Base-by-base conservation (phyloP, 2,888 invertebrate species). In the Phymatocera aterrima region DNA sequence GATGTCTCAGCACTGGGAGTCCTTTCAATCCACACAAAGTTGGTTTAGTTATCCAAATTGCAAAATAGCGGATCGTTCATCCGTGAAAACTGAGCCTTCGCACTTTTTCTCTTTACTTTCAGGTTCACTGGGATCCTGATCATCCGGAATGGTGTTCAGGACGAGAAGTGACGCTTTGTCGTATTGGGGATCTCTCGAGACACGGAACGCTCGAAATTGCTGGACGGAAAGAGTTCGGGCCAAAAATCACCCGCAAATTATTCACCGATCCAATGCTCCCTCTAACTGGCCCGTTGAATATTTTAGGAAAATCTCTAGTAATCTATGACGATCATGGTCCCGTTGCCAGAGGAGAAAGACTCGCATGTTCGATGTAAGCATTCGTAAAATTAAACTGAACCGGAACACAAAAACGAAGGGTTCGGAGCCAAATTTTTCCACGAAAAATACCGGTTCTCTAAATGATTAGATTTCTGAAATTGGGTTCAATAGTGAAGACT, bases 311-410 rank as follows among this genome's bases (percentile, higher is more conserved):
- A 88, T 96, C 98, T 6, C 91, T 98, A 43, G 96, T 97, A 1
- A 93, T 98, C 70, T 97, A 96, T 86, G 97, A 97, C 87, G 97
- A 97, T 87, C 94, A 95, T 87, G 97, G 97, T 0, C 97, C 97
- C 0, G 94, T 95, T 80, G 97, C 97, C 0, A 91, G 98, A 82
- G 98, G 98, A 15, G 97, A 97, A 90, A 91, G 98, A 81, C 92
- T 98, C 87, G 97, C 97, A 0, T 98, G 98, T 89, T 95, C 97
- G 8, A 93, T 94, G 96, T 97, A 90, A 93, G 92, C 91, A 46
- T 75, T 78, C n/a, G n/a, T n/a, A n/a, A n/a, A n/a, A n/a, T n/a
- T n/a, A n/a, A n/a, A n/a, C n/a, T n/a, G n/a, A n/a, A n/a, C n/a
- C n/a, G n/a, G n/a, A n/a, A n/a, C n/a, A n/a, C n/a, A n/a, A n/a